Base-by-base conservation (phyloP, 2,888 invertebrate genomes). In the Andrena dorsata region DNA sequence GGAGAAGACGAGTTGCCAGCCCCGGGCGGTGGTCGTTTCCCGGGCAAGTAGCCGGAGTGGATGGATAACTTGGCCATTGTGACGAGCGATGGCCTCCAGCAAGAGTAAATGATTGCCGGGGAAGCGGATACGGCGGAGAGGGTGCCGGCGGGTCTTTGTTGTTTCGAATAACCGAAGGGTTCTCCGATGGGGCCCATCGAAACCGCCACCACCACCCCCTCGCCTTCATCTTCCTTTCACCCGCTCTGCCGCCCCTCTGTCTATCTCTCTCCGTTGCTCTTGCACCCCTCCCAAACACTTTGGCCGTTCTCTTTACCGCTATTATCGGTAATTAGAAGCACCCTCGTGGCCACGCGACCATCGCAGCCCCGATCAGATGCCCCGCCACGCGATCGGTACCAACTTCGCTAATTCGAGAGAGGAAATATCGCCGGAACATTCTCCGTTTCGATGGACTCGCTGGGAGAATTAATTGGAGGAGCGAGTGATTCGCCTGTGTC, bases 31-130 rank as follows among this genome's bases (percentile, higher is more conserved):
- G 91, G 90, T 89, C 89, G 90, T 88, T 90, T 90, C 89, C 89
- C 88, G 90, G 89, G 86, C 90, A 91, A 91, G 90, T 90, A 91
- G 92, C 89, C 90, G 86, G 90, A 92, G 91, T 92, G 91, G 92
- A 93, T 92, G 92, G 92, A 92, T 92, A 93, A 93, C 93, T 93
- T 92, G 92, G 92, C 90, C 87, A 93, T 93, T 93, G 93, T 93
- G 88, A 92, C 89, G 90, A 91, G 89, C 90, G 90, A 90, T 91
- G 90, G 93, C 93, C 93, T 92, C 88, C 90, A 89, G 93, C 93
- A 83, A 92, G 89, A 93, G 92, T 91, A 92, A 93, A 93, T 93
- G 92, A 93, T 93, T 92, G 92, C 90, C 90, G 89, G 88, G 89
- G 89, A 89, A 90, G 86, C 91, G 89, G 89, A 89, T 90, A 88